Base-by-base conservation (phyloP, 2,797 vertebrate species). In the Sciurus vulgaris region DNA sequence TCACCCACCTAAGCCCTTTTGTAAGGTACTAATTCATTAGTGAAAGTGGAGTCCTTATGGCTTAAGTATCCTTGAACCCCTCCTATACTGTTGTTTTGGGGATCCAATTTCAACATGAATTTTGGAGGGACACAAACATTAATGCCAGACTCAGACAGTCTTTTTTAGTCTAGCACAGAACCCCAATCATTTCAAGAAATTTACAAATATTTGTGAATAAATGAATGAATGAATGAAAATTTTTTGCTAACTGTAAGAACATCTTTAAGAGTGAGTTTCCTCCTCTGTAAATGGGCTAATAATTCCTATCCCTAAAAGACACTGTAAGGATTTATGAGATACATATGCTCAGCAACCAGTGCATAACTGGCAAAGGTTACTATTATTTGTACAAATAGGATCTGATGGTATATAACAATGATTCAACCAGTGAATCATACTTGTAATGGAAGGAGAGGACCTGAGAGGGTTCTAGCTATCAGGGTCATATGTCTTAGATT, bases 201-300 rank as follows among this genome's bases (percentile, higher is more conserved):
- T 89, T 63, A n/a, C 30, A 86, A 91, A 47, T 61, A 35, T 79
- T 41, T 89, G 30, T 65, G 84, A 94, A 47, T 47, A 18, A 86
- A 81, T 76, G 44, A 47, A 38, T 38, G 78, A 87, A 24, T 86
- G 22, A 63, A n/a, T 65, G 17, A 41, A 69, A 49, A 54, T 33
- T 92, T 77, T 47, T 72, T 86, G 28, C 38, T 89, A 93, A 15
- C 6, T 90, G 1, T 70, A 54, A 87, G 8, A 90, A 41, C 30
- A 22, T 85, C 44, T 51, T 35, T 17, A 92, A 83, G 9, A 72
- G 10, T 61, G 41, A n/a, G 22, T 74, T 92, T 92, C 61, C 35
- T 67, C 12, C 56, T 79, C 70, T 3, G 22, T 30, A 84, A 67
- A 74, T 51, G 20, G n/a, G 12, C 15, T 89, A 77, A 28, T 86